Base-by-base conservation (phyloP, 1,140 invertebrate species). In the Zeugodacus cucurbitae region DNA sequence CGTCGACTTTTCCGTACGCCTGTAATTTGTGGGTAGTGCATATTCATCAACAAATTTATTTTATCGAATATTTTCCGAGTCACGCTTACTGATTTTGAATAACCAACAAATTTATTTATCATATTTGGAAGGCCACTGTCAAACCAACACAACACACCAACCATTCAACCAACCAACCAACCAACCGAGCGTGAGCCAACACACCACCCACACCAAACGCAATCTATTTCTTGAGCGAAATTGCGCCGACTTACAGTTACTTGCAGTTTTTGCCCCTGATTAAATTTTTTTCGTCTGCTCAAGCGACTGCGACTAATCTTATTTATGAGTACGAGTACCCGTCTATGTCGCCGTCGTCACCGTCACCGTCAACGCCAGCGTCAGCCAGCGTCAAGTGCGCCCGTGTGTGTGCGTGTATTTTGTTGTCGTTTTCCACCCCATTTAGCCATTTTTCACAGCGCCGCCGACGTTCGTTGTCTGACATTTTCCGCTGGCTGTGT, bases 91-190 rank as follows among this genome's bases (percentile, higher is more conserved):
- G 74, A 82, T 82, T 82, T 82, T 82, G 74, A 82, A 82, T 82
- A 82, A 82, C 74, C 74, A 82, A 82, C 74, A 48, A 82, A 82
- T 82, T 82, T 82, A 82, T 82, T 82, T 82, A 82, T 82, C 74
- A 82, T 82, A 82, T 82, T 48, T 44, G 41, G 26, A 82, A 82
- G 74, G 37, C 74, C 74, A 82, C 74, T 82, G 41, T 48, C 74
- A 74, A 41, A 41, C 70, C 22, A 54, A 54, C 48, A 54, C 74
- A 67, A 26, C 58, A 26, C 67, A 82, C 74, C 22, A 82, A 14
- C 29, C 48, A 54, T 10, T 0, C 32, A 20, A 41, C 4, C 67
- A 70, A 22, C 29, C 1, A 22, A 74, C 8, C 67, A 74, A 37
- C 34, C 70, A 41, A 26, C 67, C 67, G 3, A 54, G 11, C 14